phyloP scores from a whole-genome alignment of 2,888 invertebrate genomes.

The Pollenia labialis region DNA sequence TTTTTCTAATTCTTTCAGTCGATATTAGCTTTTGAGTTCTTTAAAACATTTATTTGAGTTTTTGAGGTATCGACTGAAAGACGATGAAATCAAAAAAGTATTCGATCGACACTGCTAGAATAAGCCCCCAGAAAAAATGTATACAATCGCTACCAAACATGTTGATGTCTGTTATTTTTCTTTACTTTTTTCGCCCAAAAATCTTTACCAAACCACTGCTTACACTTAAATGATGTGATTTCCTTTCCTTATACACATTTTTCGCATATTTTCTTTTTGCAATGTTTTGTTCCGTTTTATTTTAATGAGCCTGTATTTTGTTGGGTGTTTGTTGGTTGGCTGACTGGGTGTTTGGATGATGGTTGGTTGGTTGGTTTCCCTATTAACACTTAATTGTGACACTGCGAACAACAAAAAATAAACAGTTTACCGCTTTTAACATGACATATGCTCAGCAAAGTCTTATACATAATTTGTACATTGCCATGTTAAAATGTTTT shows the following conservation, averaged over 20 bases:
- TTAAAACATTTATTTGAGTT: no score
- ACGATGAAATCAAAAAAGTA: no score
- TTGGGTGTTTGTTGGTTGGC: conserved; percentile 13
- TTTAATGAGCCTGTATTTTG: conserved; percentile 30
- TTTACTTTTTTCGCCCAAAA: neutral
- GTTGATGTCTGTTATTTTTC: no score
- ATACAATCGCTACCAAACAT: no score
- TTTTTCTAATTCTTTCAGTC: no score
- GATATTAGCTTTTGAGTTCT: no score
- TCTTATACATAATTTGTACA: conserved; percentile 51
- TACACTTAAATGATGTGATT: neutral
- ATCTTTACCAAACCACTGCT: neutral
- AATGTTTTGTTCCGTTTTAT: conserved; percentile 57
- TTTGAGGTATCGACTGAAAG: no score
- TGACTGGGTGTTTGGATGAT: conserved; percentile 6
- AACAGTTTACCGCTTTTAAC: conserved; percentile 50
- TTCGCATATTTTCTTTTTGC: conserved; percentile 5
- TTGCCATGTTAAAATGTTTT: conserved; percentile 58
- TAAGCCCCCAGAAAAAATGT: no score
- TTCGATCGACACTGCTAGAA: no score
- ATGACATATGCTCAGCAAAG: conserved; percentile 32
- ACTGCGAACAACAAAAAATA: neutral
- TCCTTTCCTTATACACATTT: neutral
- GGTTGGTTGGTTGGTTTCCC: conserved; percentile 44
- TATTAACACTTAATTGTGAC: conserved; percentile 57